Percentiles rank a stretch among this genome's conserved stretches.
phyloP scores from a whole-genome alignment of 2,113 vertebrate species.

The Python bivittatus region DNA sequence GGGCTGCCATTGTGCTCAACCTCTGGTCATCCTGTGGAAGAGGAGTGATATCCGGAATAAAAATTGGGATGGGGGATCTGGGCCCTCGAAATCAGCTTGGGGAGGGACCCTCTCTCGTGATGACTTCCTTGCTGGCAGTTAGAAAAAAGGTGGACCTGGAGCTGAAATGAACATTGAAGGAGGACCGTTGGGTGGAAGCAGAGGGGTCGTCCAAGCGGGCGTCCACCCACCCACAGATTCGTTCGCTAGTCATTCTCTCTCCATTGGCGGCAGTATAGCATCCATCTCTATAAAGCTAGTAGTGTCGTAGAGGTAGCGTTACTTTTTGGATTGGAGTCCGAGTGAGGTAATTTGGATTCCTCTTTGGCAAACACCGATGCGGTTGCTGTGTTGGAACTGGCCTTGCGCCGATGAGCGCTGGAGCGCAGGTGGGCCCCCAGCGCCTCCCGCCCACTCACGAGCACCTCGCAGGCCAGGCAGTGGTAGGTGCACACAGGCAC shows the following conservation, averaged over 20 bases:
- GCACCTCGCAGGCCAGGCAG: constrained; percentile 76
- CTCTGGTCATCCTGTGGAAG: not conserved
- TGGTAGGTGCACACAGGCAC: constrained; percentile 75
- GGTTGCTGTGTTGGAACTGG: constrained; percentile 56
- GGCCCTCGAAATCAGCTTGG: not conserved
- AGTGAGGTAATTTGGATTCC: constrained; percentile 77
- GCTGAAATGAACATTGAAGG: not conserved
- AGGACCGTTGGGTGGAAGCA: not conserved
- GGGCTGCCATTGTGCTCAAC: not conserved
- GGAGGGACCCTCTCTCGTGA: not conserved
- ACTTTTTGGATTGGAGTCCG: constrained; percentile 75
- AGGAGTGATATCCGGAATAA: not conserved
- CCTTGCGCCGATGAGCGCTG: constrained; percentile 71
- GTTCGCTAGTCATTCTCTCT: constrained; percentile 25
- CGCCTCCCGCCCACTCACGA: constrained; percentile 73
- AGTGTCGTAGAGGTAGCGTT: constrained; percentile 78
- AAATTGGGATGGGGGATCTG: not conserved
- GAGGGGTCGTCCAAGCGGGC: constrained; percentile 1
- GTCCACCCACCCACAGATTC: not conserved
- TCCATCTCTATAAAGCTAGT: constrained; percentile 73
- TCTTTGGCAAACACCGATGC: constrained; percentile 78
- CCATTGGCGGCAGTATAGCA: constrained; percentile 13
- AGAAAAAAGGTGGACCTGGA: not conserved
- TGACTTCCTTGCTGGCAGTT: not conserved
- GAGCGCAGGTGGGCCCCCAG: constrained; percentile 74